phyloP scores from a whole-genome alignment of 2,113 vertebrate species.

The Poicephalus meyeri region DNA sequence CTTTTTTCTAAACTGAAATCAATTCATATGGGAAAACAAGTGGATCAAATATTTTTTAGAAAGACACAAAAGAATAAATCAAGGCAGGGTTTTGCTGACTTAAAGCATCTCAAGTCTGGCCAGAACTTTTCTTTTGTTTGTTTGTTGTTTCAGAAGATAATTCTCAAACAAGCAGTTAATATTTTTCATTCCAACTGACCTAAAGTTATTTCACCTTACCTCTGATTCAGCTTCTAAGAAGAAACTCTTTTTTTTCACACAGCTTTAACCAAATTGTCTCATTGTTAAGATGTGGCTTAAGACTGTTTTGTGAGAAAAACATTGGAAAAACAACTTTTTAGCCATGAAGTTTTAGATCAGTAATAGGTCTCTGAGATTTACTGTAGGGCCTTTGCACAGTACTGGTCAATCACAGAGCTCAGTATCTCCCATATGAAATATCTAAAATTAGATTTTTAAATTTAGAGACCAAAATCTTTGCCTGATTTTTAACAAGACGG shows the following conservation, averaged over 20 bases:
- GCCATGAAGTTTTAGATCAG: not conserved
- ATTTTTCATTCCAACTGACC: not conserved
- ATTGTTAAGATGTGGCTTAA: not conserved
- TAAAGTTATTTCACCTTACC: not conserved
- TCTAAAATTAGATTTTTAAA: not conserved
- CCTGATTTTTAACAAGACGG: not conserved
- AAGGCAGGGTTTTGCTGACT: rapidly evolving
- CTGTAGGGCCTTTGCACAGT: not conserved
- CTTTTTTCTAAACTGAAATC: not conserved
- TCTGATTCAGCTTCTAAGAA: not conserved
- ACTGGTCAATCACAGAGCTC: not conserved
- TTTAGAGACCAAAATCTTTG: slow-evolving; percentile 6
- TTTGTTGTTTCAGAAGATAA: not conserved
- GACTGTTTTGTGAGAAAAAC: not conserved
- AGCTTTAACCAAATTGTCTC: not conserved
- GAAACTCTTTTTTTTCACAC: not conserved
- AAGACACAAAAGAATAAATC: not conserved
- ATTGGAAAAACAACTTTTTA: not conserved
- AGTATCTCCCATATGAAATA: not conserved
- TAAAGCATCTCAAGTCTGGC: not conserved
- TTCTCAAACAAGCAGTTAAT: not conserved
- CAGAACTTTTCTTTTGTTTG: not conserved
- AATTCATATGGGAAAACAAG: not conserved
- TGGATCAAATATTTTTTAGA: not conserved
- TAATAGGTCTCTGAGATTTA: not conserved